Base-by-base conservation (phyloP, 2,888 invertebrate genomes). In the Oegoconia quadripuncta region DNA sequence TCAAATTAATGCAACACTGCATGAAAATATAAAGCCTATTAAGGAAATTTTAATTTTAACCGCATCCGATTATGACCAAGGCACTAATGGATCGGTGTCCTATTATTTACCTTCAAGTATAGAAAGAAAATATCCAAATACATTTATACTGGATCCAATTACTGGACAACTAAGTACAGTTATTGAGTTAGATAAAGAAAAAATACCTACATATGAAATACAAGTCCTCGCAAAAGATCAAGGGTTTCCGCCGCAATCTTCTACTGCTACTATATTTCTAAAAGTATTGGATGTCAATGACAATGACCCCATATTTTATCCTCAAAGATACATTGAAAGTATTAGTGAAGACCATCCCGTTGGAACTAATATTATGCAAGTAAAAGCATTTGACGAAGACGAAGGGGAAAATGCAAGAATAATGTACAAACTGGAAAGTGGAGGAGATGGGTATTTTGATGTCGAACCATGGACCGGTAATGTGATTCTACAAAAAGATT, bases 301-400 rank as follows among this genome's bases (percentile, higher is more conserved):
- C 77, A 97, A 98, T 73, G 91, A 91, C 56, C 98, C 98, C 0
- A 90, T 92, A 60, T 97, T 98, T 84, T 97, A 97, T 82, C 98
- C 98, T 0, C 90, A 91, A 65, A 90, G 92, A 61, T 98, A 98
- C 75, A 93, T 96, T 66, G 90, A 94, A 53, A 90, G 92, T 28
- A 87, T 97, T 28, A 88, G 91, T 22, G 93, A 94, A 58, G 91
- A 93, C 64, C 78, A 91, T 22, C 78, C 89, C 39, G 73, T 90
- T 13, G 93, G 93, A 12, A 89, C 91, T 16, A 88, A 89, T 29
- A 75, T 97, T 50, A 74, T 95, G 12, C 92, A 92, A 75, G 92
- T 98, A 13, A 90, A 89, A 37, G 97, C 97, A 2, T 90, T 89
- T 38, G 98, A 98, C 87, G 89, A 90, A 46, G 98, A 98, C 75